Evolutionary conservation across 2,113 vertebrate species (phyloP), one percentile per base, ranked within the genome.

Genomic region (Psilopsiagon aurifrons): DNA sequence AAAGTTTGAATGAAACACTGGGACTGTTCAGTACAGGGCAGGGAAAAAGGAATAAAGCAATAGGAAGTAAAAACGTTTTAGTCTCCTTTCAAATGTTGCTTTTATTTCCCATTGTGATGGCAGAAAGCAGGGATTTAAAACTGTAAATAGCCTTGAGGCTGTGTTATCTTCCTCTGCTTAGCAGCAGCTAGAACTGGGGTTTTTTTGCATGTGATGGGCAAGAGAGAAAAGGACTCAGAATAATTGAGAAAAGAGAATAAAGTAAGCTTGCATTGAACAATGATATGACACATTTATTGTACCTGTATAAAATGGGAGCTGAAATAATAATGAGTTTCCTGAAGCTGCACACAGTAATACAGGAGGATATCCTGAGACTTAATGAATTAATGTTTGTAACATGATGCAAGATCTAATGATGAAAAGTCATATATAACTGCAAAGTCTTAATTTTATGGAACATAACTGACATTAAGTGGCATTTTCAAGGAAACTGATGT

Each of bases 131-230:
- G 89, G 89, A 96, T 94, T 97, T 96, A 92, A 90, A 96, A 59
- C 94, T 95, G 94, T 95, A 93, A 95, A 95, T 97, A 96, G 96
- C 95, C 95, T 97, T 88, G 92, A 91, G 95, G 94, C 94, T 94
- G 73, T 95, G 86, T 92, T 95, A 75, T 96, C 83, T 97, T 94
- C 92, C 46, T 95, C 83, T 97, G 80, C 83, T 95, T 95, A 93
- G 85, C 83, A 92, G 91, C 88, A 92, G 92, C 90, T 96, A 87
- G 88, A 97, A 70, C 88, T 94, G 83, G 83, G 43, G 88, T 62
- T 76, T 94, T 95, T 96, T 96, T 59, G 33, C 76, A 23, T 85
- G 37, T n/a, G 16, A 94, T 94, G 67, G 63, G 80, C 83, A 85
- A 95, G 93, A 87, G 81, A 92, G 82, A 92, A 85, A 93, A 96